Conservation (phyloP, 2,113 vertebrate species). For the Zingel zingel region DNA sequence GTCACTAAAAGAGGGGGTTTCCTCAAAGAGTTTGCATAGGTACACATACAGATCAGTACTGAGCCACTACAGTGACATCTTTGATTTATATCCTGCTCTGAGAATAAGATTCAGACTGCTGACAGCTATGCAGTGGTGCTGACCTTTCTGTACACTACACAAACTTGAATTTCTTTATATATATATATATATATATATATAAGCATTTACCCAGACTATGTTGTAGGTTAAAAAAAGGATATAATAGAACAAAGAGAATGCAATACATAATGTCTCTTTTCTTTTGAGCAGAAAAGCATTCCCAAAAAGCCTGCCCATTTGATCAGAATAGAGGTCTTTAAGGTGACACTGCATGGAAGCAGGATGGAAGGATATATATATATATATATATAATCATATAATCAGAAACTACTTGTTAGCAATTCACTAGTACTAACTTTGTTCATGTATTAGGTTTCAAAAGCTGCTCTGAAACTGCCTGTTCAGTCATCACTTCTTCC, state of each 20-base stretch:
- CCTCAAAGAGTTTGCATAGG: conserved; percentile 12
- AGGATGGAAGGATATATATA: neutral
- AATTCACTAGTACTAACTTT: neutral
- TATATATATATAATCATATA: too few relatives aligned
- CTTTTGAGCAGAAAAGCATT: conserved; percentile 5
- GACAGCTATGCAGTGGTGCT: conserved; percentile 20
- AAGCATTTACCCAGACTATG: neutral
- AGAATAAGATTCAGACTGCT: conserved; percentile 20
- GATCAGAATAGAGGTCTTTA: neutral
- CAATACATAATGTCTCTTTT: neutral
- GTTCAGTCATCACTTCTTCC: neutral
- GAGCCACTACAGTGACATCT: neutral
- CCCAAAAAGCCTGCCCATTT: neutral
- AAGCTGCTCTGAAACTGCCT: neutral
- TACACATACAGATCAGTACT: conserved; percentile 21
- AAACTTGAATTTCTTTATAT: conserved; percentile 22
- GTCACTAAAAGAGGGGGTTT: conserved; percentile 8
- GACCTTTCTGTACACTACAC: conserved; percentile 28
- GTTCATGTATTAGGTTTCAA: neutral
- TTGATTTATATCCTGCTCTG: conserved; percentile 19
- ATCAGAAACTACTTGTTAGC: neutral
- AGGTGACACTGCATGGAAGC: neutral
- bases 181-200: too few relatives aligned
- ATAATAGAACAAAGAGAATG: neutral
- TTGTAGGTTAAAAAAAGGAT: conserved; percentile 6